Conservation (phyloP, 2,888 invertebrate species). For the Sthenelais limicola region DNA sequence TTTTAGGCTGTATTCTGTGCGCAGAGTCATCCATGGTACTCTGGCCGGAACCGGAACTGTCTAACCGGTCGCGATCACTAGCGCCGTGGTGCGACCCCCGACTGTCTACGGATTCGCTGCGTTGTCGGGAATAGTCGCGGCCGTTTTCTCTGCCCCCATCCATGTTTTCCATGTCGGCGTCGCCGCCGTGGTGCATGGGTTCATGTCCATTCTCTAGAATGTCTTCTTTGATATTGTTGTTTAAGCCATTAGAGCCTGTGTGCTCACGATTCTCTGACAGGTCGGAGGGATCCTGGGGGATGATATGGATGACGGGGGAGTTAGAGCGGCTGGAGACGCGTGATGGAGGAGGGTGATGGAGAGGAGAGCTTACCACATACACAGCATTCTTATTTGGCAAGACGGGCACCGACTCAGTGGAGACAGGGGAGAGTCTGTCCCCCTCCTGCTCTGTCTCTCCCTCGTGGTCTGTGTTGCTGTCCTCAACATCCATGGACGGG, state of each 20-base stretch:
- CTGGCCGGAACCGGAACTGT: constrained; percentile 28
- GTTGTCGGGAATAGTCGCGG: constrained; percentile 16
- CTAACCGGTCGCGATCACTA: constrained; percentile 8
- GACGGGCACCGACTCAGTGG: constrained; percentile 55
- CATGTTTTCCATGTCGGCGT: neutral
- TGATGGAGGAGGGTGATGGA: constrained; percentile 32
- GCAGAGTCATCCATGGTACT: constrained; percentile 35
- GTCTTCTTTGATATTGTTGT: too few species aligned
- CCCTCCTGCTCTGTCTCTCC: neutral
- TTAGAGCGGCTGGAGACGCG: neutral
- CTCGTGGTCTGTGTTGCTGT: constrained; percentile 43
- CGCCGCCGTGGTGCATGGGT: constrained; percentile 15
- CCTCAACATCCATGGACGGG: constrained; percentile 53
- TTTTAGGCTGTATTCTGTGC: constrained; percentile 24
- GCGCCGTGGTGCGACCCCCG: constrained; percentile 17
- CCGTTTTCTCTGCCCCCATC: constrained; percentile 17
- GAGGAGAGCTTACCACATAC: constrained; percentile 62
- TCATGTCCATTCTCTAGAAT: constrained; percentile 34
- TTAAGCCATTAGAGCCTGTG: too few species aligned
- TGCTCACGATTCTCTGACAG: constrained; percentile 18
- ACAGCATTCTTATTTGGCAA: constrained; percentile 70
- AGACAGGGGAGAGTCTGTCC: constrained; percentile 7
- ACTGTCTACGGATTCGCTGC: constrained; percentile 34
- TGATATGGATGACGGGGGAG: constrained; percentile 41
- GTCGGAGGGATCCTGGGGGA: constrained; percentile 36